These are phyloP conservation scores for Drosophila austrosaltans DNA, from an alignment of 2,888 invertebrate genomes.

Conservation along the genomic window DNA sequence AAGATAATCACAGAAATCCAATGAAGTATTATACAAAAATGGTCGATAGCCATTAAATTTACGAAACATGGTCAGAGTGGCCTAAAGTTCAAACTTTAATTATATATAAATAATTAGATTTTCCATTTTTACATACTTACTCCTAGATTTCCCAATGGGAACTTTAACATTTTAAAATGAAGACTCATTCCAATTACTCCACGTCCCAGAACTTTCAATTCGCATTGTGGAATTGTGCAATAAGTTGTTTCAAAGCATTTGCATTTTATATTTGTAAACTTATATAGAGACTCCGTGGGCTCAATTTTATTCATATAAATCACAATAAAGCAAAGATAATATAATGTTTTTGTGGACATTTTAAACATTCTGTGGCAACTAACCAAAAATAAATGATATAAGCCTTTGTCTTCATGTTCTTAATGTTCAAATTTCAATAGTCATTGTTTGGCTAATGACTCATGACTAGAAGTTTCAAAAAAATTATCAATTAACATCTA, in stretches of 20 bases:
- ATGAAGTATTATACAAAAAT: conserved; percentile 29
- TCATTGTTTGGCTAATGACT: background rate
- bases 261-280: conserved; percentile 35
- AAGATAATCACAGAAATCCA: conserved; percentile 27
- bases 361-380: background rate
- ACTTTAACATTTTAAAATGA: conserved; percentile 20
- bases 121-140: background rate
- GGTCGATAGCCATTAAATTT: conserved; percentile 33
- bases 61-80: conserved; percentile 18
- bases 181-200: conserved; percentile 28
- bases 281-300: conserved; percentile 15
- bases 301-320: background rate
- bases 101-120: background rate
- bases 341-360: background rate
- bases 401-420: background rate
- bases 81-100: background rate
- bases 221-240: conserved; percentile 22
- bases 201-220: conserved; percentile 31
- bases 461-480: background rate
- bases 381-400: background rate
- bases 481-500: background rate
- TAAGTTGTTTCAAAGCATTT: conserved; percentile 18
- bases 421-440: background rate
- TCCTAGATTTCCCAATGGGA: conserved; percentile 18
- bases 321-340: background rate